Percentiles rank a stretch among this genome's conserved stretches.
These are phyloP conservation scores for Drosophila sp. DNA, from an alignment of 1,140 invertebrate genomes.

Conservation along the genomic window DNA sequence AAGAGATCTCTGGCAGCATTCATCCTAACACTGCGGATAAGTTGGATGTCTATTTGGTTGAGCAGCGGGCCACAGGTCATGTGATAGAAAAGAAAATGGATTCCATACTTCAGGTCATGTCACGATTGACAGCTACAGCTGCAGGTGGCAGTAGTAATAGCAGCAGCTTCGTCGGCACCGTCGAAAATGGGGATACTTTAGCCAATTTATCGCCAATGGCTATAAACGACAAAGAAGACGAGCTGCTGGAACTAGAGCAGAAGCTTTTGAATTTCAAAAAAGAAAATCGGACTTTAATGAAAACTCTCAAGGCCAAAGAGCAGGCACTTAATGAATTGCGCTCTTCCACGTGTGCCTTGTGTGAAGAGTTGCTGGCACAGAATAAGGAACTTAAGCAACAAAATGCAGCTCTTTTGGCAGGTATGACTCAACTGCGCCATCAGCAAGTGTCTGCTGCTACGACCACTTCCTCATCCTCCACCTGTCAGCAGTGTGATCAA, in stretches of 20 bases:
- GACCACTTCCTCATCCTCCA: neutral
- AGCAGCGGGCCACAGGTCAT: conserved; percentile 31
- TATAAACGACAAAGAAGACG: conserved; percentile 59
- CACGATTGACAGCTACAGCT: conserved; percentile 19
- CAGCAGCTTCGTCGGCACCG: neutral
- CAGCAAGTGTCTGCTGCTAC: neutral
- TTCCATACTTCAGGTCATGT: conserved; percentile 33
- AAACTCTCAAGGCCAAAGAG: conserved; percentile 31
- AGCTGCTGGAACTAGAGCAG: conserved; percentile 67
- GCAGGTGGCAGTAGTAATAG: conserved; percentile 11
- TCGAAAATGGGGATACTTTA: neutral
- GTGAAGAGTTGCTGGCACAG: conserved; percentile 32
- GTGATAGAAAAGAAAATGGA: conserved; percentile 54
- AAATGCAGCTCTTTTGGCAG: conserved; percentile 28
- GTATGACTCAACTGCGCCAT: conserved; percentile 13
- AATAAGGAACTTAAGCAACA: conserved; percentile 42
- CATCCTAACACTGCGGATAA: neutral
- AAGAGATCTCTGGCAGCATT: neutral
- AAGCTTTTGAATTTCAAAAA: conserved; percentile 66
- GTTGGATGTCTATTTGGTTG: conserved; percentile 20
- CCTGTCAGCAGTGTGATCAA: neutral
- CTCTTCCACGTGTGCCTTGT: conserved; percentile 27
- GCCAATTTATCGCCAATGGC: neutral
- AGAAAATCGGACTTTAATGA: conserved; percentile 52
- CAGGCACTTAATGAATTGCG: conserved; percentile 40